Conservation (phyloP, 2,888 invertebrate genomes). For the Dione juno region DNA sequence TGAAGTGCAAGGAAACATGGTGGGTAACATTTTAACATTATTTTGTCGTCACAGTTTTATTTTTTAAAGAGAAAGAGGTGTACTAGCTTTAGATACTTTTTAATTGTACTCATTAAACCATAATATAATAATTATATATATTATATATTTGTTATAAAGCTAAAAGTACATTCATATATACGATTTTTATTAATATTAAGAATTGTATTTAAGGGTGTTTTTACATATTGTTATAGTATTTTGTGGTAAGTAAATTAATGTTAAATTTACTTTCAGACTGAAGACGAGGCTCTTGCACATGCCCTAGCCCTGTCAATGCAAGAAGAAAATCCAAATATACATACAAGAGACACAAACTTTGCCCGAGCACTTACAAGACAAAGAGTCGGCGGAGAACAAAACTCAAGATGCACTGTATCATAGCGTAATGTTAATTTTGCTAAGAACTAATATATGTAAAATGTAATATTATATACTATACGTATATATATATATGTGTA, state of each 20-base stretch:
- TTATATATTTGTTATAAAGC: too few relatives aligned
- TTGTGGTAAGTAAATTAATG: too few relatives aligned
- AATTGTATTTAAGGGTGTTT: too few relatives aligned
- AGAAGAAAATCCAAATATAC: conserved; percentile 63
- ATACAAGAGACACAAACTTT: conserved; percentile 72
- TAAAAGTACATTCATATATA: too few relatives aligned
- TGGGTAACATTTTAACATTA: conserved; percentile 55
- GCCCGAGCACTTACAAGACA: conserved; percentile 77
- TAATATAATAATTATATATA: too few relatives aligned
- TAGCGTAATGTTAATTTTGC: conserved; percentile 52
- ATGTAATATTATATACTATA: not conserved
- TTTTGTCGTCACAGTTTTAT: not conserved
- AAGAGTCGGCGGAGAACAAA: conserved; percentile 74
- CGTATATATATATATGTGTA: too few relatives aligned
- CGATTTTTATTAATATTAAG: too few relatives aligned
- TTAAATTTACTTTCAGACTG: conserved; percentile 84
- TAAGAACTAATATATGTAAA: not conserved
- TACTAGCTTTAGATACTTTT: too few relatives aligned
- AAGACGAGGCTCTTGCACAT: conserved; percentile 95
- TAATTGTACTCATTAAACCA: too few relatives aligned
- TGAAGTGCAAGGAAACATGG: conserved; percentile 87
- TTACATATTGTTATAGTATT: too few relatives aligned
- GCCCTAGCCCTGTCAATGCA: conserved; percentile 91
- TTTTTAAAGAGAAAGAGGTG: too few relatives aligned
- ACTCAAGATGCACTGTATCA: conserved; percentile 67